Evolutionary conservation across 2,797 vertebrate species (phyloP).

Genomic region (Ataeniobius toweri): DNA sequence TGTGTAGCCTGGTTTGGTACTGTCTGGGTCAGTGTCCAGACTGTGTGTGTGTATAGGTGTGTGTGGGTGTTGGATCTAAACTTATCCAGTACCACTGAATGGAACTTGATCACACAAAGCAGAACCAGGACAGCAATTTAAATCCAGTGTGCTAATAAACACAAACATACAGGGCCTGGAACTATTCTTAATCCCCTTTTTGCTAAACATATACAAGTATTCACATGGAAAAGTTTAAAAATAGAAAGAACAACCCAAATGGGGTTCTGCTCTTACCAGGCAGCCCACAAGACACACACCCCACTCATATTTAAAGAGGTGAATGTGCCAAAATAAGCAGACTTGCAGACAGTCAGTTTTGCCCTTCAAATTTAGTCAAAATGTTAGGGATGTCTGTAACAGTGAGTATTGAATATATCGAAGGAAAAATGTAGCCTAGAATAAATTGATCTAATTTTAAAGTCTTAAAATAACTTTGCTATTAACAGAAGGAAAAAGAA

Average conservation of each 20-base stretch:
- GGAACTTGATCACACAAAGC: conserved; percentile 43
- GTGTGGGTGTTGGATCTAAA: conserved; percentile 45
- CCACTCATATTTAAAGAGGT: conserved; percentile 28
- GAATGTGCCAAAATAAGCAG: conserved; percentile 54
- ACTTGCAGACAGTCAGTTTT: conserved; percentile 26
- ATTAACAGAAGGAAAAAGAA: neutral
- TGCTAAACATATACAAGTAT: conserved; percentile 26
- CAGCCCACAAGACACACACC: conserved; percentile 39
- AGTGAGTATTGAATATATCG: conserved; percentile 11
- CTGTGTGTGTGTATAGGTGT: conserved; percentile 32
- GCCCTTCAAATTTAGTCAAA: conserved; percentile 34
- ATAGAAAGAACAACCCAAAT: conserved; percentile 57
- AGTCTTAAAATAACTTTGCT: neutral
- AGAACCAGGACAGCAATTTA: conserved; percentile 55
- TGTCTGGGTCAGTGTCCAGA: conserved; percentile 69
- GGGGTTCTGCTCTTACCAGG: conserved; percentile 28
- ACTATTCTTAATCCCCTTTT: conserved; percentile 21
- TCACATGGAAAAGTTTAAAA: conserved; percentile 44
- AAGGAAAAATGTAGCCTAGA: conserved; percentile 6
- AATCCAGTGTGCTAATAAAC: conserved; percentile 39
- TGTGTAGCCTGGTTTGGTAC: conserved; percentile 70
- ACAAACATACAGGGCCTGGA: conserved; percentile 9
- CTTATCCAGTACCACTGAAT: conserved; percentile 63
- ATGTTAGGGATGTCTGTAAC: conserved; percentile 29
- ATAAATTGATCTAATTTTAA: neutral